A percentile compares a stretch with the other conserved stretches of the same genome.
These are phyloP conservation scores for Palythoa grandis DNA, from an alignment of 92 coral and sea anemone genomes.

Conservation along the genomic window DNA sequence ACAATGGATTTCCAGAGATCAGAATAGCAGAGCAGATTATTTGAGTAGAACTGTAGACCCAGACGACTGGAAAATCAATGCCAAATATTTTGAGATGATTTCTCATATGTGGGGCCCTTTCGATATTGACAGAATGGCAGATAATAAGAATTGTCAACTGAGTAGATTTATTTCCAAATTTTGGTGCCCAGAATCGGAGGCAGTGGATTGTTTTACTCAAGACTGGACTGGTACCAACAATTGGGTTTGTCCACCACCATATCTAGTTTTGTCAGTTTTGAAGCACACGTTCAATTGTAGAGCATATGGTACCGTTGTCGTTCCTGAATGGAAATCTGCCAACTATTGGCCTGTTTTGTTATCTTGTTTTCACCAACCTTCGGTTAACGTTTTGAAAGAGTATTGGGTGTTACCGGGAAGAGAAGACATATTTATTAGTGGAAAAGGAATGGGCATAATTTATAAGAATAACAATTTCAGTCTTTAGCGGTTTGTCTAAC, in stretches of 20 bases:
- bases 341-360: too few relatives aligned
- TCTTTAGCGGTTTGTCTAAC: constrained; percentile 40
- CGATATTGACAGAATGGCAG: constrained; percentile 52
- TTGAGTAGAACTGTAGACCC: constrained; percentile 37
- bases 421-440: background rate
- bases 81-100: constrained; percentile 32
- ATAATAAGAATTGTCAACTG: constrained; percentile 35
- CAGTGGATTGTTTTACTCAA: constrained; percentile 40
- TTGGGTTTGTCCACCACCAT: background rate
- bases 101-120: constrained; percentile 54
- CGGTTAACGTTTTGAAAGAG: constrained; percentile 44
- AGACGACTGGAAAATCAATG: constrained; percentile 30
- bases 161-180: background rate
- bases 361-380: constrained; percentile 15
- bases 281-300: background rate
- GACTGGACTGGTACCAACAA: background rate
- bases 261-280: background rate
- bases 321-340: constrained; percentile 13
- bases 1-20: constrained; percentile 7
- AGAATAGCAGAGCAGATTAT: constrained; percentile 27
- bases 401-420: constrained; percentile 26
- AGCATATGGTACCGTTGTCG: background rate
- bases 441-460: constrained; percentile 7
- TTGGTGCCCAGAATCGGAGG: constrained; percentile 61
- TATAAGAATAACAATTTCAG: constrained; percentile 18